phyloP scores from a whole-genome alignment of 2,113 vertebrate genomes.

The Pardalotus punctatus region DNA sequence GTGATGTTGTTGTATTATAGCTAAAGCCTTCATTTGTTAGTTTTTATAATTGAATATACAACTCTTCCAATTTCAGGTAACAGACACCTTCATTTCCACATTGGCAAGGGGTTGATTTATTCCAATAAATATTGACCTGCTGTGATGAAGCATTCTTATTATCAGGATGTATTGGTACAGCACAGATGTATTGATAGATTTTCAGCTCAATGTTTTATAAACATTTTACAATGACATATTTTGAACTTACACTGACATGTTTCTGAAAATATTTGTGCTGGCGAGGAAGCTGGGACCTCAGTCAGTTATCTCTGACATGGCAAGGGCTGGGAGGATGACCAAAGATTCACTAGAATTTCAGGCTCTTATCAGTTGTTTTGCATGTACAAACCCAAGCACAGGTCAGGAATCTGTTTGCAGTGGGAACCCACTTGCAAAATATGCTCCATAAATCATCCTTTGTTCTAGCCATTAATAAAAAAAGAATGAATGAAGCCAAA shows the following conservation, averaged over 20 bases:
- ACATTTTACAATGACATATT: slow-evolving; percentile 50
- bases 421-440: neutral
- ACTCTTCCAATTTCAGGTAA: slow-evolving; percentile 26
- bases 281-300: neutral
- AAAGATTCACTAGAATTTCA: neutral
- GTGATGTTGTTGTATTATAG: neutral
- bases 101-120: slow-evolving; percentile 58
- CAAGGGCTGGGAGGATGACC: neutral
- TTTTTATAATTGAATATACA: slow-evolving; percentile 42
- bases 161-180: slow-evolving; percentile 45
- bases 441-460: neutral
- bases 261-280: slow-evolving; percentile 19
- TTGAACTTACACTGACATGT: slow-evolving; percentile 9
- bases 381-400: neutral
- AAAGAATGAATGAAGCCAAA: neutral
- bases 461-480: neutral
- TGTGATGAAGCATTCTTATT: slow-evolving; percentile 60
- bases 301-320: slow-evolving; percentile 1
- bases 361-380: slow-evolving; percentile 42
- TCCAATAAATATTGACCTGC: slow-evolving; percentile 44
- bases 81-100: slow-evolving; percentile 12
- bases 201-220: slow-evolving; percentile 47
- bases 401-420: slow-evolving; percentile 31
- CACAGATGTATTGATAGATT: slow-evolving; percentile 14
- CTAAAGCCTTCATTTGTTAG: slow-evolving; percentile 12